phyloP scores from a whole-genome alignment of 53 echinoderm and acorn worm species.

The Glandiceps talaboti region DNA sequence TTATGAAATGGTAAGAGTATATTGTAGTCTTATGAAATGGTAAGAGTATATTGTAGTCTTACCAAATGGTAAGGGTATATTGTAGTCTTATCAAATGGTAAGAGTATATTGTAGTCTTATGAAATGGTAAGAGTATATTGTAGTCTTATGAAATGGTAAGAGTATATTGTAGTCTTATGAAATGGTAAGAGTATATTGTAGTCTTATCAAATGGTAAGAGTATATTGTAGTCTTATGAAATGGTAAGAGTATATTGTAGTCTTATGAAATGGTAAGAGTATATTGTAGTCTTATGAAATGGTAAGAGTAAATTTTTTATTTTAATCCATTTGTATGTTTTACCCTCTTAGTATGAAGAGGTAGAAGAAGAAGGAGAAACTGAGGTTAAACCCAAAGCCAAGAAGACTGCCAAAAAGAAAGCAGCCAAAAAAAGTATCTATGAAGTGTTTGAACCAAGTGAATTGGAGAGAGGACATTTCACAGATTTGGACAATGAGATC shows the following conservation, averaged over 20 bases:
- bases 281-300: conserved; percentile 68
- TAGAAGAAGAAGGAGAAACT: conserved; percentile 60
- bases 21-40: conserved; percentile 61
- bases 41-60: conserved; percentile 34
- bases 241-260: conserved; percentile 31
- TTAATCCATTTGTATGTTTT: background rate
- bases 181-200: conserved; percentile 32
- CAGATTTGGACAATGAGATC: conserved; percentile 83
- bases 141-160: conserved; percentile 46
- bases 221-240: conserved; percentile 67
- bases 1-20: conserved; percentile 50
- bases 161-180: conserved; percentile 62
- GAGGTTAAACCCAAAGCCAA: conserved; percentile 23
- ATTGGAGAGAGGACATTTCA: conserved; percentile 92
- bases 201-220: conserved; percentile 43
- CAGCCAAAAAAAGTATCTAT: conserved; percentile 84
- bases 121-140: conserved; percentile 46
- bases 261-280: conserved; percentile 46
- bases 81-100: conserved; percentile 50
- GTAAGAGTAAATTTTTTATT: conserved; percentile 30
- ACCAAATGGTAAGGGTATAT: conserved; percentile 46
- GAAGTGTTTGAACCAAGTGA: conserved; percentile 98
- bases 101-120: conserved; percentile 44
- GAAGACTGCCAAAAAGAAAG: conserved; percentile 26
- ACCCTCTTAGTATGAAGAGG: conserved; percentile 45